These are phyloP conservation scores for Scaptomyza hsui DNA, from an alignment of 1,140 invertebrate genomes.

Conservation along the genomic window DNA sequence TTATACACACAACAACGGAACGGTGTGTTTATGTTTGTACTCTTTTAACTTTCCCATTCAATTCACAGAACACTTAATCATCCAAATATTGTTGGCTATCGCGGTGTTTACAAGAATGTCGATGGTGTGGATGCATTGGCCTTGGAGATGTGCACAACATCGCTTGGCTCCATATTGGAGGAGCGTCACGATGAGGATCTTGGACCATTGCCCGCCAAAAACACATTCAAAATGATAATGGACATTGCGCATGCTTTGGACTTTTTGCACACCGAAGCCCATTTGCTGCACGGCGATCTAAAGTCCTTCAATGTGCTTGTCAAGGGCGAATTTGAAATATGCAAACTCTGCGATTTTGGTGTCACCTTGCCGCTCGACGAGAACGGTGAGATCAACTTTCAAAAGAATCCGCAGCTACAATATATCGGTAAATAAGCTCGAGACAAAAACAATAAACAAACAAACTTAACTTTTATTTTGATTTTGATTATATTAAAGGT, in stretches of 20 bases:
- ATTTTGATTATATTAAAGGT: slow-evolving; percentile 82
- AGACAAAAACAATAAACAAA: background rate
- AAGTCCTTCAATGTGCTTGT: slow-evolving; percentile 93
- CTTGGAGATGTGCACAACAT: slow-evolving; percentile 89
- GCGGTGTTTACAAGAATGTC: slow-evolving; percentile 87
- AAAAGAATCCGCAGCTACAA: slow-evolving; percentile 82
- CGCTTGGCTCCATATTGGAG: slow-evolving; percentile 90
- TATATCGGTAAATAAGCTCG: slow-evolving; percentile 85
- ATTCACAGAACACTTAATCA: slow-evolving; percentile 89
- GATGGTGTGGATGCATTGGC: slow-evolving; percentile 88
- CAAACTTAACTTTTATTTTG: slow-evolving; percentile 5
- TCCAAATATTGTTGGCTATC: slow-evolving; percentile 93
- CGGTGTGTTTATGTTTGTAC: no score
- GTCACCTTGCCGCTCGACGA: slow-evolving; percentile 89
- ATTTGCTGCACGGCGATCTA: slow-evolving; percentile 92
- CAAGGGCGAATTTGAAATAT: slow-evolving; percentile 89
- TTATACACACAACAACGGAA: slow-evolving; percentile 3
- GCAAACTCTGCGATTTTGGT: slow-evolving; percentile 94
- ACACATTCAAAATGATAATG: slow-evolving; percentile 87
- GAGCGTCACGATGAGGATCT: slow-evolving; percentile 86
- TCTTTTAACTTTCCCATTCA: no score
- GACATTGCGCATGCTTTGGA: slow-evolving; percentile 90
- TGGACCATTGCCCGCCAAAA: slow-evolving; percentile 86
- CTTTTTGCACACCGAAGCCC: slow-evolving; percentile 90
- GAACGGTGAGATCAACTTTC: slow-evolving; percentile 86